A percentile compares a stretch with the other conserved stretches of the same genome.
phyloP scores from a whole-genome alignment of 1,140 invertebrate genomes.

The Bombus difficillimus region DNA sequence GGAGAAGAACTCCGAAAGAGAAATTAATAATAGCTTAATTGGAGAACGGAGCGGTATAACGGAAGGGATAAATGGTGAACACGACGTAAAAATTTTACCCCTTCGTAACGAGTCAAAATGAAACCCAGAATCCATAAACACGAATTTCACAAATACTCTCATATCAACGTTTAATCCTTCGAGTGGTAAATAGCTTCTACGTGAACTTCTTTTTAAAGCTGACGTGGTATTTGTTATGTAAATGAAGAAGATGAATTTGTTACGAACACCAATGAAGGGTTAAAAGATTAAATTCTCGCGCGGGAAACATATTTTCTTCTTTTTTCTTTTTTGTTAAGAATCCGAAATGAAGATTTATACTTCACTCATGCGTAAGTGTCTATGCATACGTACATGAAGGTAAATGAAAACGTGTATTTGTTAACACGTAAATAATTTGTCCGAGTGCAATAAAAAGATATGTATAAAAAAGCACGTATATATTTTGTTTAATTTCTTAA shows the following conservation, averaged over 20 bases:
- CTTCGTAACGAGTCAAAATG: background rate
- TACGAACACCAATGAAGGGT: too few relatives aligned
- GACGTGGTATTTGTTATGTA: background rate
- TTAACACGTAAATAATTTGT: background rate
- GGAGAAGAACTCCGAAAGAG: constrained; percentile 23
- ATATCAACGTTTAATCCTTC: background rate
- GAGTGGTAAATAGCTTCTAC: background rate
- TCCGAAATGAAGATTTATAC: background rate
- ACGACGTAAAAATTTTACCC: background rate
- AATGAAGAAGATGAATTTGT: background rate
- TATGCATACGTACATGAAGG: too few relatives aligned
- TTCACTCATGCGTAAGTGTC: background rate
- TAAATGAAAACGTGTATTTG: background rate
- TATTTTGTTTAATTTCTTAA: too few relatives aligned
- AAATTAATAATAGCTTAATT: constrained; percentile 49
- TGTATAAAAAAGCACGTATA: too few relatives aligned
- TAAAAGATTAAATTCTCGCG: too few relatives aligned
- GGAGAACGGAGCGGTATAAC: background rate
- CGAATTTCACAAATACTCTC: background rate
- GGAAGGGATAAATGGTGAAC: constrained; percentile 13
- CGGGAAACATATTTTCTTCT: too few relatives aligned
- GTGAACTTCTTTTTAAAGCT: background rate
- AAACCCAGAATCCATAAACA: background rate
- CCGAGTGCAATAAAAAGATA: background rate
- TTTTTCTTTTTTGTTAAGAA: too few relatives aligned